phyloP scores from a whole-genome alignment of 2,888 invertebrate species.

The Seira ritae region DNA sequence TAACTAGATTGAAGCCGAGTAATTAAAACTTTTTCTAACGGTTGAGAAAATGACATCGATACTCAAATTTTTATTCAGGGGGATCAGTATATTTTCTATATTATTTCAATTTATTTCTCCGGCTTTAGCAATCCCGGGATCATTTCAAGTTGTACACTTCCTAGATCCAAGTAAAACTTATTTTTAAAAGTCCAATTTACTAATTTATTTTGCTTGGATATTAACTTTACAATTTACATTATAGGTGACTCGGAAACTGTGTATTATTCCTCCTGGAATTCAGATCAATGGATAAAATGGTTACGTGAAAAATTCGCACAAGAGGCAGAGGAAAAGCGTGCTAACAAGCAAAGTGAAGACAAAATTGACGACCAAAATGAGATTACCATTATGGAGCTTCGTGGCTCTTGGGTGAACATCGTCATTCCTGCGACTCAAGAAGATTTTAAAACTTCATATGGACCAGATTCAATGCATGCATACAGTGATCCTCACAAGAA shows the following conservation, averaged over 20 bases:
- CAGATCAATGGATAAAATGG: constrained; percentile 66
- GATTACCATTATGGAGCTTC: background rate
- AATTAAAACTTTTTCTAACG: too few species aligned
- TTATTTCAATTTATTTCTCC: too few species aligned
- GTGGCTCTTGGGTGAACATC: constrained; percentile 60
- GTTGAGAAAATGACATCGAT: too few species aligned
- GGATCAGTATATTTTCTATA: too few species aligned
- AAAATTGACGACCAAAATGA: background rate
- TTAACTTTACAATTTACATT: background rate
- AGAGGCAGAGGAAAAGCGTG: constrained; percentile 31
- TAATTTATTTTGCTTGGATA: background rate
- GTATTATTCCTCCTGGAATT: constrained; percentile 63
- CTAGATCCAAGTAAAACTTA: constrained; percentile 66
- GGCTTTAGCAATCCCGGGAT: too few species aligned
- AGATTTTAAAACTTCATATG: constrained; percentile 54
- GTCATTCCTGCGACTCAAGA: constrained; percentile 38
- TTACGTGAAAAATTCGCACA: constrained; percentile 41
- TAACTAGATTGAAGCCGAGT: too few species aligned
- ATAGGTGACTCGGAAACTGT: constrained; percentile 35
- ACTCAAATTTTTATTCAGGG: too few species aligned
- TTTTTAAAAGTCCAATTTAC: too few species aligned
- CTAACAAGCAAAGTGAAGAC: constrained; percentile 3
- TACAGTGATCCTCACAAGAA: constrained; percentile 47
- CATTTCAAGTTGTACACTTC: constrained; percentile 64
- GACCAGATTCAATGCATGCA: constrained; percentile 42